Percentiles rank a stretch among this genome's conserved stretches.
These are phyloP conservation scores for Misgurnus mizolepis DNA, from an alignment of 2,113 vertebrate species.

Conservation along the genomic window DNA sequence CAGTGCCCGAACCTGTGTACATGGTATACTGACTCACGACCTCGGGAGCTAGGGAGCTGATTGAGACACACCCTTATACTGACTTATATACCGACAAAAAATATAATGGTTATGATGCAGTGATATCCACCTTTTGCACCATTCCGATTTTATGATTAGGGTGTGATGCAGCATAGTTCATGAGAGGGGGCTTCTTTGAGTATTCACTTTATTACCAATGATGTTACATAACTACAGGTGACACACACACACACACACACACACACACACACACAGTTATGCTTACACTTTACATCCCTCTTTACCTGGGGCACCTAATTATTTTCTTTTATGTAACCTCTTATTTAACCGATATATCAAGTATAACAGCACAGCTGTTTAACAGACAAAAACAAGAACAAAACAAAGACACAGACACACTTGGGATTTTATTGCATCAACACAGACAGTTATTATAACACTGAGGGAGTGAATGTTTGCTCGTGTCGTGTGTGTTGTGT, in stretches of 20 bases:
- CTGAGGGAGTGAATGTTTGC: not conserved
- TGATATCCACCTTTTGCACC: not conserved
- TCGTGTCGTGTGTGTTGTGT: slow-evolving; percentile 19
- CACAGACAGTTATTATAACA: slow-evolving; percentile 17
- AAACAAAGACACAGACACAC: slow-evolving; percentile 51
- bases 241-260: not conserved
- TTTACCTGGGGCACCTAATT: slow-evolving; percentile 29
- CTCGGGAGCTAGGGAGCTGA: too few species aligned
- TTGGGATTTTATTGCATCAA: slow-evolving; percentile 47
- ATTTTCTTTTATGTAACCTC: slow-evolving; percentile 13
- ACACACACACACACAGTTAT: not conserved
- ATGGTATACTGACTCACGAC: too few species aligned
- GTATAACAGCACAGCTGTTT: not conserved
- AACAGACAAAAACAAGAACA: slow-evolving; percentile 14
- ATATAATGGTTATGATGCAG: not conserved
- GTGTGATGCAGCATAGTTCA: not conserved
- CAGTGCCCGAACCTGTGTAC: too few species aligned
- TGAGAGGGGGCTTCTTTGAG: not conserved
- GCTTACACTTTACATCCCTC: slow-evolving; percentile 10
- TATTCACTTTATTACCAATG: not conserved
- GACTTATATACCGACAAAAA: too few species aligned
- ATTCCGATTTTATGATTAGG: not conserved
- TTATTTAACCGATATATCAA: not conserved
- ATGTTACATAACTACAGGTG: slow-evolving; percentile 6
- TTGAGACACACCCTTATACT: too few species aligned